Base-by-base conservation (phyloP, 2,888 invertebrate species). In the Dryococelus australis region DNA sequence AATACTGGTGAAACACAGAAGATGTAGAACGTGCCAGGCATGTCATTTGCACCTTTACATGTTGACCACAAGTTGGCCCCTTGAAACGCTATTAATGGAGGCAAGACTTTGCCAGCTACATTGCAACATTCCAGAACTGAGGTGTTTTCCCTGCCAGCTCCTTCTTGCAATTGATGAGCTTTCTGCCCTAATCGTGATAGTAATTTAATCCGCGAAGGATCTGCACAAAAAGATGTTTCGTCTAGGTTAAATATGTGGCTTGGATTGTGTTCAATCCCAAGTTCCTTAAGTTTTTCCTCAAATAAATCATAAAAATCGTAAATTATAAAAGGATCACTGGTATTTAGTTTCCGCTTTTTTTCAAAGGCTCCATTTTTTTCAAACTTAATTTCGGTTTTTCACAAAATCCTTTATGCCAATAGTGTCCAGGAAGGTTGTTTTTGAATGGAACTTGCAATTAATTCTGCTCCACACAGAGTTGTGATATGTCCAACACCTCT, bases 131-230 rank as follows among this genome's bases (percentile, higher is more conserved):
- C 89, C 86, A 90, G 84, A 0, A 90, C 89, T 24, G 89, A 89
- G n/a, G 87, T 90, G 47, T 89, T 89, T 83, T 90, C 88, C 86
- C 89, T 88, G 16, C 89, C 90, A n/a, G 88, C 87, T 0, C 89
- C 89, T 86, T 84, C 53, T 16, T 89, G 88, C 80, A 86, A 88
- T 87, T 90, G 47, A 27, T 90, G n/a, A 43, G 89, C 88, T 86
- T 89, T 89, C 65, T 89, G 88, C 20, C 89, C 89, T 20, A 80
- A 87, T 26, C 86, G 87, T 84, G 88, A 88, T 43, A 90, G 86
- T 16, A 87, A 88, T 88, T 90, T 89, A 27, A 88, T 86, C 80
- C 89, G 87, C 12, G 65, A 80, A 51, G 90, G 90, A 84, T 90
- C 89, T 26, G 81, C 85, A 53, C 80, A 87, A 87, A n/a, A n/a